phyloP scores from a whole-genome alignment of 2,113 vertebrate genomes.

The Sinocyclocheilus grahami region DNA sequence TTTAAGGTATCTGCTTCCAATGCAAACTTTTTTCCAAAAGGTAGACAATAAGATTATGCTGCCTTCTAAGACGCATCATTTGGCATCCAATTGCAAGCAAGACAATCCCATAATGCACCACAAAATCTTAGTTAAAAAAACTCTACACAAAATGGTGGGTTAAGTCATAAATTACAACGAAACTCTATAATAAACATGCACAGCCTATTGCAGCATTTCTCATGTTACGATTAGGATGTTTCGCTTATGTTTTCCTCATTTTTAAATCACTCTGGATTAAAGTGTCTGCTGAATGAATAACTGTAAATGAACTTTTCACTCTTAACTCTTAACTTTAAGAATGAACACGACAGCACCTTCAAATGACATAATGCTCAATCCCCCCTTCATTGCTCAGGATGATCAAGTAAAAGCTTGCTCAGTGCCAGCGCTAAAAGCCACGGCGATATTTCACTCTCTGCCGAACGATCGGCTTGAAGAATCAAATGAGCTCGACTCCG shows the following conservation, averaged over 20 bases:
- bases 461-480: constrained; percentile 19
- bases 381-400: constrained; percentile 25
- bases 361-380: constrained; percentile 22
- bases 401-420: constrained; percentile 29
- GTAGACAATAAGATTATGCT: not conserved
- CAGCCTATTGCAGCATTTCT: not conserved
- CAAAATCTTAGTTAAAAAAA: no score
- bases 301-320: not conserved
- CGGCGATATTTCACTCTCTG: constrained; percentile 34
- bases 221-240: not conserved
- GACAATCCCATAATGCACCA: not conserved
- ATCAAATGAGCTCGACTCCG: constrained; percentile 11
- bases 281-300: constrained; percentile 16
- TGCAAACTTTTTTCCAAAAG: not conserved
- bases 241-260: not conserved
- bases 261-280: not conserved
- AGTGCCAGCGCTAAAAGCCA: not conserved
- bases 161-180: not conserved
- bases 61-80: not conserved
- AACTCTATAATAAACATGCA: not conserved
- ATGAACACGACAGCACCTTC: constrained; percentile 7
- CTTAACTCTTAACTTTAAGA: not conserved
- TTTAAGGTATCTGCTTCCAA: not conserved
- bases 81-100: not conserved
- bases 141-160: not conserved